Conservation (phyloP, 2,888 invertebrate species). For the Scaeva pyrastri region DNA sequence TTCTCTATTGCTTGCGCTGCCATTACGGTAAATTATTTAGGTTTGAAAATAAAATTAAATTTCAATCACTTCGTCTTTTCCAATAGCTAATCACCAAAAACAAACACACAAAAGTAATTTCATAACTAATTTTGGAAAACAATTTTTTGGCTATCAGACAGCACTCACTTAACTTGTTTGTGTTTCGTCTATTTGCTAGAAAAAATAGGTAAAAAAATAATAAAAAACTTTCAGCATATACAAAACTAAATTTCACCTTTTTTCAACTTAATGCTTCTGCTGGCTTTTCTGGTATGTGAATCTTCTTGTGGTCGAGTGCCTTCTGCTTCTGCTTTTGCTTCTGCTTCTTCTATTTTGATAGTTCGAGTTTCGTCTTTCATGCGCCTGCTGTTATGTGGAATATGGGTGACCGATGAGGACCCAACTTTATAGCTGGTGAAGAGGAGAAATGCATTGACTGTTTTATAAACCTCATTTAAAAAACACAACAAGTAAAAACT, state of each 20-base stretch:
- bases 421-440: constrained; percentile 40
- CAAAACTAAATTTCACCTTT: constrained; percentile 67
- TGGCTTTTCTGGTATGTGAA: constrained; percentile 34
- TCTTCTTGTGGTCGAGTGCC: constrained; percentile 39
- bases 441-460: constrained; percentile 73
- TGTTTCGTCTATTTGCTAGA: constrained; percentile 18
- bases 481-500: constrained; percentile 65
- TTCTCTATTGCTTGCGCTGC: constrained; percentile 58
- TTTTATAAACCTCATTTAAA: constrained; percentile 74
- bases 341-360: constrained; percentile 53
- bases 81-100: constrained; percentile 12
- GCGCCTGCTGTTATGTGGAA: neutral
- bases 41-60: constrained; percentile 2
- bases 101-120: constrained; percentile 22
- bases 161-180: constrained; percentile 61
- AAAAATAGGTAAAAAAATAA: constrained; percentile 19
- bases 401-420: constrained; percentile 24
- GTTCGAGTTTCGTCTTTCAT: constrained; percentile 31
- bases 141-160: constrained; percentile 40
- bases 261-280: constrained; percentile 34
- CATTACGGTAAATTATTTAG: constrained; percentile 29
- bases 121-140: constrained; percentile 37
- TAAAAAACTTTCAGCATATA: constrained; percentile 28
- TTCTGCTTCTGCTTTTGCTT: constrained; percentile 64
- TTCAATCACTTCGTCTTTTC: constrained; percentile 19